Percentiles rank a stretch among this genome's conserved stretches.
Evolutionary conservation across 1,140 invertebrate genomes (phyloP).

Genomic region (Drosophila jambulina): DNA sequence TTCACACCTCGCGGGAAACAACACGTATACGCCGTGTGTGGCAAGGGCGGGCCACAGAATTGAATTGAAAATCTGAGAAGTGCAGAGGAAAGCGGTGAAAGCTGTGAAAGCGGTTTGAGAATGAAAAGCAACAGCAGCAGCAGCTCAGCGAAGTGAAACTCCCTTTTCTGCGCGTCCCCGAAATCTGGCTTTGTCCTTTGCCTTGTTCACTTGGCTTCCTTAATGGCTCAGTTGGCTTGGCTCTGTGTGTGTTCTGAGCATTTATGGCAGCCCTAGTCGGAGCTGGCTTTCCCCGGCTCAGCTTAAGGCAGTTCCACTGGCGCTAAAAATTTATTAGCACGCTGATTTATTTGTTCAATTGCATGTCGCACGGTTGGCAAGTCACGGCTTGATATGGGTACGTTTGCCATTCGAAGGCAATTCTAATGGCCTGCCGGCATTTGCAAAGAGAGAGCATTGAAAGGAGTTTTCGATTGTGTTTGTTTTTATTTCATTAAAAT

Average conservation of each 20-base stretch:
- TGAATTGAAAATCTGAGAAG: slow-evolving; percentile 51
- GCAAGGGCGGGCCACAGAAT: slow-evolving; percentile 7
- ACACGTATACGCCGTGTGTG: slow-evolving; percentile 58
- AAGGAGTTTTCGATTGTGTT: slow-evolving; percentile 8
- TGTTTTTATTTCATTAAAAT: slow-evolving; percentile 1
- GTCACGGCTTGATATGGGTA: slow-evolving; percentile 30
- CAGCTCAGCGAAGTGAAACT: slow-evolving; percentile 8
- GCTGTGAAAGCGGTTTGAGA: slow-evolving; percentile 11
- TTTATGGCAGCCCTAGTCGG: slow-evolving; percentile 56
- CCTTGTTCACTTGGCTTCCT: slow-evolving; percentile 46
- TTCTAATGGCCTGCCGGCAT: slow-evolving; percentile 20
- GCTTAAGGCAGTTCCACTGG: slow-evolving; percentile 20
- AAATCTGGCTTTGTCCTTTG: slow-evolving; percentile 31
- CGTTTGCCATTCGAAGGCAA: slow-evolving; percentile 26
- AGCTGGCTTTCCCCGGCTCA: slow-evolving; percentile 11
- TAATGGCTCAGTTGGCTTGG: slow-evolving; percentile 53
- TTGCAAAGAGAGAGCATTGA: background rate
- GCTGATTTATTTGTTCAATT: slow-evolving; percentile 77
- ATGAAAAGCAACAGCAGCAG: slow-evolving; percentile 19
- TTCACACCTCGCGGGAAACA: slow-evolving; percentile 7
- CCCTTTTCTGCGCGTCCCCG: slow-evolving; percentile 6
- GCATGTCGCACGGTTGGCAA: slow-evolving; percentile 39
- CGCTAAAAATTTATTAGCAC: slow-evolving; percentile 71
- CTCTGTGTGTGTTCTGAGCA: slow-evolving; percentile 19
- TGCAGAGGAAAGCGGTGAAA: background rate